Evolutionary conservation across 2,888 invertebrate genomes (phyloP).

Genomic region (Encarsia formosa): DNA sequence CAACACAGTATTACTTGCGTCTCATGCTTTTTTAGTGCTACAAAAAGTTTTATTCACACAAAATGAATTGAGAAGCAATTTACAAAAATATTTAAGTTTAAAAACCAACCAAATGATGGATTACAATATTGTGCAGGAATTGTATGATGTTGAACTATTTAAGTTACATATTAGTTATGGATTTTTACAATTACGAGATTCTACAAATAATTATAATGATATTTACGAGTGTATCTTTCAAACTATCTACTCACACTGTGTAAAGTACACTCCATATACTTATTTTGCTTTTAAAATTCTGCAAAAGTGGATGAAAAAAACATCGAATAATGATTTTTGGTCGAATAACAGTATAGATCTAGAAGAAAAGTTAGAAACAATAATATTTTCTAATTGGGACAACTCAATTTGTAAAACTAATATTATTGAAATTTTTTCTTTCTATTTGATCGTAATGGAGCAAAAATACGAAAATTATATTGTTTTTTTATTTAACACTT

Average conservation of each 20-base stretch:
- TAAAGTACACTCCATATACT: constrained; percentile 56
- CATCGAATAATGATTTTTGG: constrained; percentile 48
- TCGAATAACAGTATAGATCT: constrained; percentile 41
- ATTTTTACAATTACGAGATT: constrained; percentile 36
- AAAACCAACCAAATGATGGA: constrained; percentile 26
- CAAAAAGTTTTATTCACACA: constrained; percentile 19
- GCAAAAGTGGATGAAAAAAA: constrained; percentile 50
- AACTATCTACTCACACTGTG: constrained; percentile 49
- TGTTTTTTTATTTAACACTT: constrained; percentile 40
- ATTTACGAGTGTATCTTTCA: constrained; percentile 44
- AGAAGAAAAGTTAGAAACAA: constrained; percentile 51
- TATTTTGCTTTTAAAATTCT: constrained; percentile 56
- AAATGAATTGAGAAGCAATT: constrained; percentile 19
- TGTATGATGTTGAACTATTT: constrained; percentile 34
- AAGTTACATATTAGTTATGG: constrained; percentile 38
- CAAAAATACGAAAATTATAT: constrained; percentile 38
- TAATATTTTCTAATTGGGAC: constrained; percentile 62
- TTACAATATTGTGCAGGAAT: constrained; percentile 26
- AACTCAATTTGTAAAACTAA: constrained; percentile 58
- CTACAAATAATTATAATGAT: constrained; percentile 25
- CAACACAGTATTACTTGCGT: constrained; percentile 36
- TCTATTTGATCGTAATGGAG: constrained; percentile 44
- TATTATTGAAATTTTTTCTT: constrained; percentile 50
- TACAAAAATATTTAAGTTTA: constrained; percentile 30
- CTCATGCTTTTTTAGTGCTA: constrained; percentile 38